These are phyloP conservation scores for Eublepharis macularius DNA, from an alignment of 2,113 vertebrate genomes.

Conservation along the genomic window DNA sequence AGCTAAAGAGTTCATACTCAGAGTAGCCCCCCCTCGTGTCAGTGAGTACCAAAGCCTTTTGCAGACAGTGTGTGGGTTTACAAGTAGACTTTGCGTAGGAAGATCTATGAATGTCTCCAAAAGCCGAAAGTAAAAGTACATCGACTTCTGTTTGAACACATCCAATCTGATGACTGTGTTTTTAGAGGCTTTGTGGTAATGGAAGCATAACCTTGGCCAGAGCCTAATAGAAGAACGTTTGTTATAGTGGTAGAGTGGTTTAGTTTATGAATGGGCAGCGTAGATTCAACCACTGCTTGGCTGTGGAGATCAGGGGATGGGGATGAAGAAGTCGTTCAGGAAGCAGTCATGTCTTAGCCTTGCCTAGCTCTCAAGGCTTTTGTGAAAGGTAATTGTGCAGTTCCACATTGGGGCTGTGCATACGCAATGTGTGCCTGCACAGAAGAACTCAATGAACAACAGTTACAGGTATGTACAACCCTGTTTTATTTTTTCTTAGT, in stretches of 20 bases:
- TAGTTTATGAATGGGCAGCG: neutral
- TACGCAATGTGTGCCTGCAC: too few species aligned
- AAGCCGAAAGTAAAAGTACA: neutral
- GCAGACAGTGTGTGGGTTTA: neutral
- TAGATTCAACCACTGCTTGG: neutral
- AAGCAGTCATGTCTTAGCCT: neutral
- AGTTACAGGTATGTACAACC: too few species aligned
- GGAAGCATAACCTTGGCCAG: neutral
- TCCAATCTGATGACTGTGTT: neutral
- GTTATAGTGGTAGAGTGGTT: neutral
- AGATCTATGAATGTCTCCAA: conserved; percentile 2
- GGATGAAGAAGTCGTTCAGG: neutral
- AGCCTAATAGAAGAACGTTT: neutral
- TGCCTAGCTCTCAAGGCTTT: neutral
- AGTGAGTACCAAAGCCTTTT: neutral
- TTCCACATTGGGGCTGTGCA: too few species aligned
- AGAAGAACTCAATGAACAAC: too few species aligned
- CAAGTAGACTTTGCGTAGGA: neutral
- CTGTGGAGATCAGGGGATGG: neutral
- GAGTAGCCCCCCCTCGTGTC: neutral
- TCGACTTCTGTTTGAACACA: neutral
- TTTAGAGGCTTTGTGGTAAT: neutral
- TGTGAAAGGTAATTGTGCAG: neutral
- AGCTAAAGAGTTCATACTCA: neutral
- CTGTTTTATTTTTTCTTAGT: neutral